Conservation (phyloP, 2,797 vertebrate genomes). For the Xenopus petersii region DNA sequence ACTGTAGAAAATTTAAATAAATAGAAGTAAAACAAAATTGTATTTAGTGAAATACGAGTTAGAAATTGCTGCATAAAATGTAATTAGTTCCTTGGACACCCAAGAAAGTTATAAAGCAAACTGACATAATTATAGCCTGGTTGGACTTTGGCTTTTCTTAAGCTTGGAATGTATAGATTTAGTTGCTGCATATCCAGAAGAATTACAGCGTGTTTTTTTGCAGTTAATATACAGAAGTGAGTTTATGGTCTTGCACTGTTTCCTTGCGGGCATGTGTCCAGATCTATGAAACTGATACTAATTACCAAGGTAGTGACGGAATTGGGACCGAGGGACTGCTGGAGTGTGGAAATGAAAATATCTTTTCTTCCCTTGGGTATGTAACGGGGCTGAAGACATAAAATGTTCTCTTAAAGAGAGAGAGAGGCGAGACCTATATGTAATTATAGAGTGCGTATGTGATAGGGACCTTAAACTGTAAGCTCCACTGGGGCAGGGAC, state of each 20-base stretch:
- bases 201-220: neutral
- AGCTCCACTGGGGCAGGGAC: too few relatives aligned
- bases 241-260: conserved; percentile 7
- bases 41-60: neutral
- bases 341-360: conserved; percentile 9
- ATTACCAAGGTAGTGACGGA: conserved; percentile 17
- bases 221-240: neutral
- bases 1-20: neutral
- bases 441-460: neutral
- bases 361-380: conserved; percentile 19
- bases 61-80: neutral
- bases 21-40: neutral
- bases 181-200: neutral
- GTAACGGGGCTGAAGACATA: conserved; percentile 11
- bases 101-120: conserved; percentile 1
- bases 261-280: conserved; percentile 3
- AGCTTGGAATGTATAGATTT: too few relatives aligned
- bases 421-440: neutral
- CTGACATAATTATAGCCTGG: neutral
- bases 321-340: conserved; percentile 4
- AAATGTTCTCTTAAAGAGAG: conserved; percentile 14
- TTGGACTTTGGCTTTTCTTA: too few relatives aligned
- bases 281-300: conserved; percentile 32
- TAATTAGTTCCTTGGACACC: neutral
- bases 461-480: too few relatives aligned